phyloP scores from a whole-genome alignment of 2,797 vertebrate genomes.

The Eulemur coronatus region DNA sequence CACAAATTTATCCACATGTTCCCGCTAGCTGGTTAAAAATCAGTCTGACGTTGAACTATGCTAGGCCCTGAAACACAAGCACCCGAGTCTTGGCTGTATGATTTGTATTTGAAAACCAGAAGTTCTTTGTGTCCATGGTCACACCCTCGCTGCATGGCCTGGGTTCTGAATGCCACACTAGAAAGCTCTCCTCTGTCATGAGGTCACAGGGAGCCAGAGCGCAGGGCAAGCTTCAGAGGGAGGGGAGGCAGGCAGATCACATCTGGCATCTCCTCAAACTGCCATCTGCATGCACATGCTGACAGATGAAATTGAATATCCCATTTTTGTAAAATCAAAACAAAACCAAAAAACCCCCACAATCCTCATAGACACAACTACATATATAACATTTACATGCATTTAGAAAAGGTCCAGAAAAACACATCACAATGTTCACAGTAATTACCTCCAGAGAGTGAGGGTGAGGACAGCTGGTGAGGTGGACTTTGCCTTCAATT shows the following conservation, averaged over 20 bases:
- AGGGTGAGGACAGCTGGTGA: neutral
- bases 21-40: neutral
- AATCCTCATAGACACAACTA: neutral
- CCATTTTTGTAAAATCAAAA: constrained; percentile 11
- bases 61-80: neutral
- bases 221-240: neutral
- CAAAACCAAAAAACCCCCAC: neutral
- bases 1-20: neutral
- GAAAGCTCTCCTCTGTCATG: neutral
- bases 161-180: neutral
- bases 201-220: neutral
- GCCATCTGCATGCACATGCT: neutral
- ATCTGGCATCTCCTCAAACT: neutral
- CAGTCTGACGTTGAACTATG: neutral
- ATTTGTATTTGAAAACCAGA: neutral
- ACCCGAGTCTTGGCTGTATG: neutral
- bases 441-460: neutral
- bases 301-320: neutral
- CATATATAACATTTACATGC: neutral
- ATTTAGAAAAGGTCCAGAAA: neutral
- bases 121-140: neutral
- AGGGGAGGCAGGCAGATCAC: neutral
- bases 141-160: neutral
- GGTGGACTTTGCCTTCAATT: neutral
- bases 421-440: neutral